A percentile compares a stretch with the other conserved stretches of the same genome.
Conservation (phyloP, 2,113 vertebrate species). For the Mastomys coucha region DNA sequence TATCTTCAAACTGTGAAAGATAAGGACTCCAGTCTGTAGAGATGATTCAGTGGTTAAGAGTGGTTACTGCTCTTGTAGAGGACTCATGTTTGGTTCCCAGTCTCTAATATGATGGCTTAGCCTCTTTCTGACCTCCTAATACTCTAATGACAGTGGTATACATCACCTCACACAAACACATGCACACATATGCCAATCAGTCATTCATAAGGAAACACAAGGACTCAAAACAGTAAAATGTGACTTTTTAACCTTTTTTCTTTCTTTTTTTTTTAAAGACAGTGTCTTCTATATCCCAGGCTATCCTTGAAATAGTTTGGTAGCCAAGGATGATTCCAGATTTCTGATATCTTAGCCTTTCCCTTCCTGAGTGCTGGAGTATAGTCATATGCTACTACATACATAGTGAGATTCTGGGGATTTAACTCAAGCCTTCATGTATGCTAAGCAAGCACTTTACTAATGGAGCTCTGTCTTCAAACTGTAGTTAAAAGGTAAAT, state of each 20-base stretch:
- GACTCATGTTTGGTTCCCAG: neutral
- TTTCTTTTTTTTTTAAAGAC: neutral
- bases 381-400: too few relatives aligned
- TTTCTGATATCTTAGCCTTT: neutral
- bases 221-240: neutral
- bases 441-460: neutral
- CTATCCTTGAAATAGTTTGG: neutral
- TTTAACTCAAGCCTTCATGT: neutral
- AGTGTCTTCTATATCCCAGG: neutral
- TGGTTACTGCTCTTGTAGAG: neutral
- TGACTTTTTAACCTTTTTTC: neutral
- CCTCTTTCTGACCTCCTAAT: neutral
- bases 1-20: neutral
- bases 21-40: neutral
- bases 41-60: neutral
- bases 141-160: neutral
- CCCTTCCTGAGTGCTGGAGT: neutral
- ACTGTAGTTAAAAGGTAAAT: conserved; percentile 1
- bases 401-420: neutral
- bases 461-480: neutral
- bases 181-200: neutral
- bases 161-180: neutral
- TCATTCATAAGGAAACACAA: neutral
- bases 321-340: neutral
- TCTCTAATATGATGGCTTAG: neutral